Evolutionary conservation across 1,140 invertebrate species (phyloP), one percentile per base, ranked within the genome.

Genomic region (Anadara kagoshimensis): DNA sequence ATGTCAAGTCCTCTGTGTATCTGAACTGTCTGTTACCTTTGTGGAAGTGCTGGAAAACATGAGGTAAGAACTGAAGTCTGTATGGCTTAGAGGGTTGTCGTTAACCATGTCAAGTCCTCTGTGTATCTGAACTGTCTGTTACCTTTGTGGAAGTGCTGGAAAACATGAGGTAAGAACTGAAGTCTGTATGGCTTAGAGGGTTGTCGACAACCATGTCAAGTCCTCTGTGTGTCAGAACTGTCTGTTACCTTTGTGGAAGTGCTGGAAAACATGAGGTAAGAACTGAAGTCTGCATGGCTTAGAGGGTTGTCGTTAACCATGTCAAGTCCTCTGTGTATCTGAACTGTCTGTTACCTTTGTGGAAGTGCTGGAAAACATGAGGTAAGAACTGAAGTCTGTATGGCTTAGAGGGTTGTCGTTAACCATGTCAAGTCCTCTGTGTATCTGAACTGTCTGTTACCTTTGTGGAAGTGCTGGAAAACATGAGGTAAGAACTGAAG

Each of bases 221-320:
- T 73, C 90, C 92, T 2, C 93, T 95, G 80, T 93, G 88, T 77
- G 75, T 90, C 24, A 77, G 94, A 58, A 93, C 93, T 26, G 91
- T 97, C 68, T 98, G 97, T 88, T 97, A 94, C 88, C 91, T 97
- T 7, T 98, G 97, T 90, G 96, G 96, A 44, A 97, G 95, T 89
- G 93, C 94, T 61, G 96, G 96, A 8, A 91, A 93, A 84, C 94
- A 97, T 86, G 91, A 93, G 80, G 92, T 94, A 88, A 90, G 86
- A 36, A 3, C 29, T 36, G 29, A 36, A 36, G 29, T 36, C 29
- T 36, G 29, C 7, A 7, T 36, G 29, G 29, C 29, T 36, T 3
- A 36, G 29, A 36, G 96, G 11, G n/a, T 95, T 96, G 88, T 94
- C 95, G 11, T 90, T 98, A 18, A 94, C 96, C 61, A 92, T 93